Conservation (phyloP, 2,797 vertebrate genomes). For the Pteropus rufus region DNA sequence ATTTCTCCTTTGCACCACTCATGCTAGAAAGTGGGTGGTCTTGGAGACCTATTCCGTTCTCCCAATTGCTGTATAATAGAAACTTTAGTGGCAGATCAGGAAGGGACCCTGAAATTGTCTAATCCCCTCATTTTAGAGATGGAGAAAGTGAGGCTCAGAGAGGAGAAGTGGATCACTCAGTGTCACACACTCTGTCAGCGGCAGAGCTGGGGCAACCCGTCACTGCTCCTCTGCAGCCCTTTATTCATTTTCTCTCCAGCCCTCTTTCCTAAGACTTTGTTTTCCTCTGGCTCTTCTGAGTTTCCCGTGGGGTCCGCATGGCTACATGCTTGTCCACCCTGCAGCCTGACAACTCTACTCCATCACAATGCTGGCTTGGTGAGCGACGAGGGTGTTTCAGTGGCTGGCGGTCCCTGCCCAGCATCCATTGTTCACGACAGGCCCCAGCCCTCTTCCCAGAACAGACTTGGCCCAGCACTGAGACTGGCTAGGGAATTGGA, state of each 20-base stretch:
- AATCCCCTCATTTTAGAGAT: not conserved
- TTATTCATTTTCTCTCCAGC: not conserved
- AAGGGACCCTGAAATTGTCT: not conserved
- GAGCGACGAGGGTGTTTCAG: not conserved
- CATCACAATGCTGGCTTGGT: not conserved
- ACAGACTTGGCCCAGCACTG: not conserved
- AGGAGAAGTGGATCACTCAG: not conserved
- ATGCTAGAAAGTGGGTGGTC: not conserved
- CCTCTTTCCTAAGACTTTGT: not conserved
- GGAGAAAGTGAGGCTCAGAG: not conserved
- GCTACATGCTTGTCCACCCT: too few relatives aligned
- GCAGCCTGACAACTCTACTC: not conserved
- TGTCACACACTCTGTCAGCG: not conserved
- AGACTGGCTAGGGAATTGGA: not conserved
- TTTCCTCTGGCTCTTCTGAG: not conserved
- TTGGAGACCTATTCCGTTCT: not conserved
- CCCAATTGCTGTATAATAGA: not conserved
- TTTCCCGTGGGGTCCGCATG: not conserved
- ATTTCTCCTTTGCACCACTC: not conserved
- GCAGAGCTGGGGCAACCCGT: not conserved
- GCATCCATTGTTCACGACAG: not conserved
- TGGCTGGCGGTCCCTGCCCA: not conserved
- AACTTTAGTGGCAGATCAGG: not conserved
- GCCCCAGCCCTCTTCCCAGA: not conserved
- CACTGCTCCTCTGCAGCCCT: not conserved